Percentiles rank a stretch among this genome's conserved stretches.
phyloP scores from a whole-genome alignment of 2,888 invertebrate genomes.

The Apamea epomidion region DNA sequence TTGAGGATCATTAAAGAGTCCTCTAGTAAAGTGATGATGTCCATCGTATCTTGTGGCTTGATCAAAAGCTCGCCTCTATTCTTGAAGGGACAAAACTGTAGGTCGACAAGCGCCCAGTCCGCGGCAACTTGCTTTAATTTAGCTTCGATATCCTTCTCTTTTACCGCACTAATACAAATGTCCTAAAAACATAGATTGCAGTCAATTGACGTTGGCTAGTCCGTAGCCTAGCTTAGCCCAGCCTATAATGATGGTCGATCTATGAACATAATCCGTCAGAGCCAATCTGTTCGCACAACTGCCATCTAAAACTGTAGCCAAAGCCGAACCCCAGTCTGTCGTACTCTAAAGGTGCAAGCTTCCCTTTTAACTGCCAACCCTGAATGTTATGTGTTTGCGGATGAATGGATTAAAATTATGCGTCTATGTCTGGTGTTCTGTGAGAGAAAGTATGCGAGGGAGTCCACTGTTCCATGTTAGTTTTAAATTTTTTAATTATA shows the following conservation, averaged over 20 bases:
- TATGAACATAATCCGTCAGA: background rate
- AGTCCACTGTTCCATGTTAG: too few species aligned
- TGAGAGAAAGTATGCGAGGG: background rate
- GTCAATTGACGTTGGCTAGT: background rate
- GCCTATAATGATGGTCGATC: background rate
- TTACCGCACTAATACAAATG: constrained; percentile 96
- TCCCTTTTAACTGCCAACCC: background rate
- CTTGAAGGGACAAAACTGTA: constrained; percentile 94
- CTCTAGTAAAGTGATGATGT: constrained; percentile 94
- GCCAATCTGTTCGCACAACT: background rate
- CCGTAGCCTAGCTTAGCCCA: background rate
- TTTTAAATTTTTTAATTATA: too few species aligned
- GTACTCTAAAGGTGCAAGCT: background rate
- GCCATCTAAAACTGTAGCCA: background rate
- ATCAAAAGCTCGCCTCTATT: constrained; percentile 95
- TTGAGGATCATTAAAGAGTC: constrained; percentile 97
- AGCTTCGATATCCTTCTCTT: constrained; percentile 97
- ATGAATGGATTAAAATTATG: background rate
- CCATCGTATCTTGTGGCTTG: constrained; percentile 93
- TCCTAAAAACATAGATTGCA: constrained; percentile 87
- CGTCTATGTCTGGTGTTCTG: background rate
- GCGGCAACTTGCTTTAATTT: constrained; percentile 95
- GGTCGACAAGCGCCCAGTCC: constrained; percentile 94
- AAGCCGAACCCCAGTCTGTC: background rate
- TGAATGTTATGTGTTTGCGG: background rate